Conservation (phyloP, 2,888 invertebrate genomes). For the Caenorhabditis wallacei region DNA sequence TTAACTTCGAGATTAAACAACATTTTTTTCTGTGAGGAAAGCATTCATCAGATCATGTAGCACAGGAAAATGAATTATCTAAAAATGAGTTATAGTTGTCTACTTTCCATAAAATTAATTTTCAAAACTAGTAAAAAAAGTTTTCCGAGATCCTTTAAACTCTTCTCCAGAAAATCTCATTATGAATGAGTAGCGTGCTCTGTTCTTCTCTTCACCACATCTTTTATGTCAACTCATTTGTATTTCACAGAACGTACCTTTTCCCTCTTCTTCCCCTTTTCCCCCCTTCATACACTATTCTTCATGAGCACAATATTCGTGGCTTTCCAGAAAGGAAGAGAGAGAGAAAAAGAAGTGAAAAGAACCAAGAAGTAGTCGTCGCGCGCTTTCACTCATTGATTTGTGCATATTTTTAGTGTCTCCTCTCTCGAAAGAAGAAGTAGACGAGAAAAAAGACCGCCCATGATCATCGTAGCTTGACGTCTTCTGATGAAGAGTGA, state of each 20-base stretch:
- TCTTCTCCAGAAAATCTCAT: too few relatives aligned
- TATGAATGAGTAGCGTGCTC: too few relatives aligned
- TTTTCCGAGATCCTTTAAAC: too few relatives aligned
- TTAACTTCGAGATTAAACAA: too few relatives aligned
- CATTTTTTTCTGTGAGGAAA: too few relatives aligned
- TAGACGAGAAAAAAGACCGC: background rate
- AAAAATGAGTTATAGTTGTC: too few relatives aligned
- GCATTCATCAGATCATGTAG: too few relatives aligned
- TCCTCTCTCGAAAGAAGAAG: constrained; percentile 17
- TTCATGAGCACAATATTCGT: constrained; percentile 1
- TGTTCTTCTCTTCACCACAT: too few relatives aligned
- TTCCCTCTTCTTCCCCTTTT: background rate
- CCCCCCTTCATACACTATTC: background rate
- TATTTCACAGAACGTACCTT: background rate
- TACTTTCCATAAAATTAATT: too few relatives aligned
- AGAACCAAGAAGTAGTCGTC: constrained; percentile 4
- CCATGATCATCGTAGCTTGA: constrained; percentile 23
- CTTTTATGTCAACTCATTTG: background rate
- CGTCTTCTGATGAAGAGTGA: constrained; percentile 41
- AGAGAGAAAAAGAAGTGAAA: constrained; percentile 3
- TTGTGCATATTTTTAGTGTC: constrained; percentile 54
- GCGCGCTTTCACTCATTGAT: constrained; percentile 45
- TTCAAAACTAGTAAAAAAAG: too few relatives aligned
- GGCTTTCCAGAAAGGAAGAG: background rate
- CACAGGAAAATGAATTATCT: too few relatives aligned